phyloP scores from a whole-genome alignment of 2,797 vertebrate species.

The Poecile montanus region DNA sequence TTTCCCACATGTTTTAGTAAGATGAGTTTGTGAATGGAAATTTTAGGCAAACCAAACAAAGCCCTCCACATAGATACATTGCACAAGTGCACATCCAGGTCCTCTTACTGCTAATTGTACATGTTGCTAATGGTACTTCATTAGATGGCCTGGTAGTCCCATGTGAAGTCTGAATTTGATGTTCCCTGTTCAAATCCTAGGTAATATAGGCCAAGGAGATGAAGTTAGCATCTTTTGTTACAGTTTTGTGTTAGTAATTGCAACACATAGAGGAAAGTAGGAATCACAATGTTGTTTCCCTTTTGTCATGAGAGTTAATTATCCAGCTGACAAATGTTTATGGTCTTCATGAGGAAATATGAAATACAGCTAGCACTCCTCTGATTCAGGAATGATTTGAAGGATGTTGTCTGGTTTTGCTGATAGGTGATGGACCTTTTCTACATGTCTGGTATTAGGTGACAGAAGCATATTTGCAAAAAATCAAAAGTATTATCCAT shows the following conservation, averaged over 20 bases:
- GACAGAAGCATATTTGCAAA: background rate
- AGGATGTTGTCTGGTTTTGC: background rate
- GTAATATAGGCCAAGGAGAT: background rate
- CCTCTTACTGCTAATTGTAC: background rate
- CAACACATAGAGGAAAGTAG: background rate
- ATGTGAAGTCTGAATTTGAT: background rate
- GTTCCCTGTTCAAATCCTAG: background rate
- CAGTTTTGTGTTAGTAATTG: background rate
- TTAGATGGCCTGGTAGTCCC: background rate
- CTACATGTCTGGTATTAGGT: background rate
- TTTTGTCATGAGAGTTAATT: background rate
- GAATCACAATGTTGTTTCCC: background rate
- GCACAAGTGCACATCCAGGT: background rate
- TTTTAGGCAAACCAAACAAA: background rate
- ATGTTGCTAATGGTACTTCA: background rate
- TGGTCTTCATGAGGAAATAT: background rate
- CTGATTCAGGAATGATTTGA: background rate
- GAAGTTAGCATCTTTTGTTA: background rate
- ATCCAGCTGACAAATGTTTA: background rate
- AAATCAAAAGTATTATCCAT: background rate
- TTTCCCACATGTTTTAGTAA: background rate
- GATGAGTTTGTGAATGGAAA: background rate
- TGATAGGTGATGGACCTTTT: background rate
- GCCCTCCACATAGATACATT: background rate
- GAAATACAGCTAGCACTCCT: background rate